Evolutionary conservation across 2,888 invertebrate species (phyloP).

Genomic region (Embidobia sp.): DNA sequence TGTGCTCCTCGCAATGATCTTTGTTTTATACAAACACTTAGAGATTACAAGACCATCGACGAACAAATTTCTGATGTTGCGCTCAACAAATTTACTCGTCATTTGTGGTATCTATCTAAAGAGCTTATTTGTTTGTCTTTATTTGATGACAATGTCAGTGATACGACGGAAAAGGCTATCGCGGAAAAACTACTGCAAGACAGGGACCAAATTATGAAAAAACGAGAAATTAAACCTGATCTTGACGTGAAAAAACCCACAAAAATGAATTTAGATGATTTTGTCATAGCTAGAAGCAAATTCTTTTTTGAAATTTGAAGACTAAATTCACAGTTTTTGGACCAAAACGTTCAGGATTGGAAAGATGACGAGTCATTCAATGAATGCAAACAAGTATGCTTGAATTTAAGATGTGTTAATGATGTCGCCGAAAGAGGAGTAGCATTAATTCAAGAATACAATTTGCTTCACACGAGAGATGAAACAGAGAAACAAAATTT

Average conservation of each 20-base stretch:
- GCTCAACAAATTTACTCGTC: neutral
- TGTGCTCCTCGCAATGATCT: conserved; percentile 15
- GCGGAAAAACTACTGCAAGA: too few species aligned
- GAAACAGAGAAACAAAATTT: neutral
- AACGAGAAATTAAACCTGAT: neutral
- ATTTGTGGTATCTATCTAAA: conserved; percentile 13
- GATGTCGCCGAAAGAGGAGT: conserved; percentile 2
- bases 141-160: neutral
- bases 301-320: neutral
- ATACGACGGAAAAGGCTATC: too few species aligned
- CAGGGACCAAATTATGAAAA: neutral
- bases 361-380: neutral
- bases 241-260: neutral
- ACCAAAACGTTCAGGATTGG: neutral
- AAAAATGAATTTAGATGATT: neutral
- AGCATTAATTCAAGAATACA: neutral
- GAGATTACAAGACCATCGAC: neutral
- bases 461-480: neutral
- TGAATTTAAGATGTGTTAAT: neutral
- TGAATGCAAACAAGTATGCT: neutral
- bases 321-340: neutral
- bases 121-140: conserved; percentile 8
- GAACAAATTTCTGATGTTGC: too few species aligned
- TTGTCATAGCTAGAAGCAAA: neutral
- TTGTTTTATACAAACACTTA: neutral